Evolutionary conservation across 2,888 invertebrate species (phyloP), one percentile per base, ranked within the genome.

Genomic region (Rhamnusium bicolor): DNA sequence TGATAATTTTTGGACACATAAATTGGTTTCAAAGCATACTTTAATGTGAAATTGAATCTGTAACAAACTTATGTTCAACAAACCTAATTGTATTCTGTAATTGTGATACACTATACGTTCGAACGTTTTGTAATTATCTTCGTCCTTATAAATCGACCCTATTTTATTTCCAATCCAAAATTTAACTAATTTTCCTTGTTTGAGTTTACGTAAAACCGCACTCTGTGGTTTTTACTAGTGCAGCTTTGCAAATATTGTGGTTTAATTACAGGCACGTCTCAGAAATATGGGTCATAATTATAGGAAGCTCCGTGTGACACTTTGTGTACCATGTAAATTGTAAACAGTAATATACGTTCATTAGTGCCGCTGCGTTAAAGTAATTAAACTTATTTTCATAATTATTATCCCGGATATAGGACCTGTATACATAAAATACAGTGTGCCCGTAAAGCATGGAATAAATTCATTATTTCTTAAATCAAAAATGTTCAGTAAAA

Each of bases 171-270:
- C 3, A 4, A 14, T 12, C 40, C 40, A 5, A 51, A 51, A 51
- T 51, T 51, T 51, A 19, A 51, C 51, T 51, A 51, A 51, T 51
- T 51, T 18, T 10, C 40, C 40, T 1, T 16, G 51, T 51, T 18
- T 12, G 10, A 18, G 51, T 51, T 47, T 46, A 16, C 21, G 18
- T 19, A 12, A 27, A 54, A 56, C 40, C 32, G 4, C 40, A 7
- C 40, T 51, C 16, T 19, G 53, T 16, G 32, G 66, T 70, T 63
- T 58, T 32, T 49, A 12, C 40, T n/a, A 12, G n/a, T n/a, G 47
- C 24, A 8, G 46, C 40, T 71, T 18, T 4, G 71, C 61, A 71
- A 61, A 71, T 71, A 71, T 71, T 71, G 66, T 61, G 67, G 71
- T 67, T 54, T 71, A 67, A 66, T 71, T 54, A 71, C 51, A 61